Percentiles rank a stretch among this genome's conserved stretches.
These are phyloP conservation scores for Macquaria australasica DNA, from an alignment of 2,113 vertebrate species.

Conservation along the genomic window DNA sequence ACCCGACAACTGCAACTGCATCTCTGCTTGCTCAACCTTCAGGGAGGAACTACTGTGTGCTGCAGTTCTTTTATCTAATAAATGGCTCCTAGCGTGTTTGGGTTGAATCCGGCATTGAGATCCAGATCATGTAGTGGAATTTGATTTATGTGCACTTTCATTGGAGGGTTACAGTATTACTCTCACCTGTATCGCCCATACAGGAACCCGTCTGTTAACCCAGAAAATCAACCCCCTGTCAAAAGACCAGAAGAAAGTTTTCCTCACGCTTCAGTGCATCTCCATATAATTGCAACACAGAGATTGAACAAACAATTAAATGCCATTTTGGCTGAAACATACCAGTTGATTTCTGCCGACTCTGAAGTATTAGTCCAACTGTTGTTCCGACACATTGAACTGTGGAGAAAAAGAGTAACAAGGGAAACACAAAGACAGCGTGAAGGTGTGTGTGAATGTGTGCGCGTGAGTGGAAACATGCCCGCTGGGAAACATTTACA, in stretches of 20 bases:
- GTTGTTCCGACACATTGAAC: constrained; percentile 47
- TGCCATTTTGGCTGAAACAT: constrained; percentile 11
- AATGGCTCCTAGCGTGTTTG: constrained; percentile 4
- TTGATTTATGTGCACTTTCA: constrained; percentile 42
- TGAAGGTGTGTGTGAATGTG: constrained; percentile 10
- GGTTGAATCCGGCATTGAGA: constrained; percentile 1
- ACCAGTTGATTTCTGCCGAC: constrained; percentile 80
- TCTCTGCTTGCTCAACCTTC: constrained; percentile 17
- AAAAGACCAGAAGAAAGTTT: constrained; percentile 22
- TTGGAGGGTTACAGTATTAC: neutral
- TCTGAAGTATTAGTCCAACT: constrained; percentile 54
- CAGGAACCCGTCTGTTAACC: constrained; percentile 89
- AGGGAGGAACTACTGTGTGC: neutral
- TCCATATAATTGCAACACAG: neutral
- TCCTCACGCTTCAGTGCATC: neutral
- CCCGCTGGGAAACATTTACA: constrained; percentile 28
- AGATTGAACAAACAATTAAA: neutral
- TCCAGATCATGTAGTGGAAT: neutral
- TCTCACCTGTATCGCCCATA: constrained; percentile 97
- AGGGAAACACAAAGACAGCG: neutral
- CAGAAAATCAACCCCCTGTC: constrained; percentile 85
- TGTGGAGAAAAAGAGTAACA: constrained; percentile 30
- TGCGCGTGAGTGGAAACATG: neutral
- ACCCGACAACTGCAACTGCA: constrained; percentile 6
- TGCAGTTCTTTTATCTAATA: constrained; percentile 32